phyloP scores from a whole-genome alignment of 1,140 invertebrate genomes.

The Batillaria attramentaria region DNA sequence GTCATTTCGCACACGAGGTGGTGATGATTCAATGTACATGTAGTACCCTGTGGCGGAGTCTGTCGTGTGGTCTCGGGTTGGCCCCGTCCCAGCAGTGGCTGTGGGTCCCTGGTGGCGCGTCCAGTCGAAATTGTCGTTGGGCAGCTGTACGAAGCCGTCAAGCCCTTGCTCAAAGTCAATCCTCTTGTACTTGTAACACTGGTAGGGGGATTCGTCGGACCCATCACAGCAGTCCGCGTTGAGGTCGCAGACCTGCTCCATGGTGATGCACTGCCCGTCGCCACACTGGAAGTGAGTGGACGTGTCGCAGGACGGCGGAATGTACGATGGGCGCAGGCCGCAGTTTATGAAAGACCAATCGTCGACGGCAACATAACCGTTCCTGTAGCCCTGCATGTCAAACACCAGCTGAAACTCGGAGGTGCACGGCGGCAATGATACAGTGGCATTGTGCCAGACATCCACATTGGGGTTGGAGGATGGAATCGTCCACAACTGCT shows the following conservation, averaged over 20 bases:
- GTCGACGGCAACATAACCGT: slow-evolving; percentile 57
- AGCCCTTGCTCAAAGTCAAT: slow-evolving; percentile 51
- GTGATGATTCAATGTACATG: slow-evolving; percentile 75
- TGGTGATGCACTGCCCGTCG: slow-evolving; percentile 48
- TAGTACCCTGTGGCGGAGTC: slow-evolving; percentile 46
- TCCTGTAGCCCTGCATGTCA: slow-evolving; percentile 41
- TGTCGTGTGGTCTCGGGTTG: slow-evolving; percentile 64
- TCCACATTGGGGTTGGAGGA: slow-evolving; percentile 20
- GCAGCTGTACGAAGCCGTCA: slow-evolving; percentile 63
- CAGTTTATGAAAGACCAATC: slow-evolving; percentile 50
- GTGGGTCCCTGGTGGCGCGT: slow-evolving; percentile 48
- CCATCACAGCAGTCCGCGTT: slow-evolving; percentile 65
- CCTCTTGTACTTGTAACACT: slow-evolving; percentile 76
- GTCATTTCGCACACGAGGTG: slow-evolving; percentile 75
- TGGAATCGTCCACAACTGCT: slow-evolving; percentile 39
- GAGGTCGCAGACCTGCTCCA: slow-evolving; percentile 59
- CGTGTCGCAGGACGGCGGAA: slow-evolving; percentile 77
- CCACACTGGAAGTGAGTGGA: slow-evolving; percentile 74
- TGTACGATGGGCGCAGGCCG: slow-evolving; percentile 25
- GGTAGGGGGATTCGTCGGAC: slow-evolving; percentile 52
- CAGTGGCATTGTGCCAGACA: slow-evolving; percentile 54
- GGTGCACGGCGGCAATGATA: slow-evolving; percentile 72
- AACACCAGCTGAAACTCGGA: slow-evolving; percentile 63
- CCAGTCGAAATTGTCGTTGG: slow-evolving; percentile 66
- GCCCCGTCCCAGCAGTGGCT: slow-evolving; percentile 48